Conservation (phyloP, 2,113 vertebrate species). For the Cariama cristata region DNA sequence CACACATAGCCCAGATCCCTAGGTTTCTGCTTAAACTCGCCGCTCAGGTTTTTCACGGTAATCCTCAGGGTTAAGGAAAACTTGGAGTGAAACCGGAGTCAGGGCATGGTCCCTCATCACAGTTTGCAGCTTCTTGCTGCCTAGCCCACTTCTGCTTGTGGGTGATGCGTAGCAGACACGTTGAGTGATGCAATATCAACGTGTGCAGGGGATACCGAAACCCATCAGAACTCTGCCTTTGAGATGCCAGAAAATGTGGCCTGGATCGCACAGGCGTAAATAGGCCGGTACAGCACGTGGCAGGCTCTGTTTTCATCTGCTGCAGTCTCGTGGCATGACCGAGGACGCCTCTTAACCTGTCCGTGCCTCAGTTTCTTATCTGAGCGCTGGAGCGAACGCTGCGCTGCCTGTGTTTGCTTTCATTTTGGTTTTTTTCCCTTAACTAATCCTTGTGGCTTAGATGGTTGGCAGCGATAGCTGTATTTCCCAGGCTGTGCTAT, state of each 20-base stretch:
- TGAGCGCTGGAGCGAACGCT: rapidly evolving
- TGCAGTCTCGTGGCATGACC: rapidly evolving
- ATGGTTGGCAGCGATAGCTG: not conserved
- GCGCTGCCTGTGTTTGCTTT: not conserved
- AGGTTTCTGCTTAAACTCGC: not conserved
- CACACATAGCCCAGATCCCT: not conserved
- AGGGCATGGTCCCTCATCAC: not conserved
- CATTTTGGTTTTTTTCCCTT: not conserved
- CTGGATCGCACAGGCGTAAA: rapidly evolving
- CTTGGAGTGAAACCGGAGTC: not conserved
- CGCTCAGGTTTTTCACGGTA: not conserved
- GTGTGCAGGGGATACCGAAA: rapidly evolving
- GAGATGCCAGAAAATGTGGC: rapidly evolving
- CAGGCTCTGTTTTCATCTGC: not conserved
- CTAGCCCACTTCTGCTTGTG: rapidly evolving
- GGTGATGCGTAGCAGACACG: rapidly evolving
- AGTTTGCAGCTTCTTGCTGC: not conserved
- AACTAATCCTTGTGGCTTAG: not conserved
- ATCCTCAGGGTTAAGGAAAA: not conserved
- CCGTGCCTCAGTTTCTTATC: not conserved
- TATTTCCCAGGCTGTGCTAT: not conserved
- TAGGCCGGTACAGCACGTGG: not conserved
- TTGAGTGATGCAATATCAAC: rapidly evolving
- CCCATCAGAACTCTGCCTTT: rapidly evolving
- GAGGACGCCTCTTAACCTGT: not conserved